These are phyloP conservation scores for Melanchra persicariae DNA, from an alignment of 2,888 invertebrate genomes.

Conservation along the genomic window DNA sequence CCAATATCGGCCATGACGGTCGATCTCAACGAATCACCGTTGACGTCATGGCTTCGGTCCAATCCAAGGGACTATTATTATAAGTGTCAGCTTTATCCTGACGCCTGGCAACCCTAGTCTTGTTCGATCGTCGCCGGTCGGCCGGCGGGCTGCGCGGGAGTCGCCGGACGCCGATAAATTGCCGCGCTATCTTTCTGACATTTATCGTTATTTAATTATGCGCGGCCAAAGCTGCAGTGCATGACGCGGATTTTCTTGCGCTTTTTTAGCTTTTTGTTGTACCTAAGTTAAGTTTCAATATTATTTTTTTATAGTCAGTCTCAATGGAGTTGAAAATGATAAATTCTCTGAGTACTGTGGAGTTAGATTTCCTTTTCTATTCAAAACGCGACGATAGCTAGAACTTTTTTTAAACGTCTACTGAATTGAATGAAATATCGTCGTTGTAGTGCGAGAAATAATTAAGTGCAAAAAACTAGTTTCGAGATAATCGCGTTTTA, in stretches of 20 bases:
- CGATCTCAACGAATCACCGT: too few relatives aligned
- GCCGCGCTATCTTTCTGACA: constrained; percentile 75
- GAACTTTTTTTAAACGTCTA: too few relatives aligned
- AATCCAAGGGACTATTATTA: too few relatives aligned
- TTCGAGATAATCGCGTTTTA: too few relatives aligned
- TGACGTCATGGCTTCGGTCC: too few relatives aligned
- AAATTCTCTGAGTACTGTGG: background rate
- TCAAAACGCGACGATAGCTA: too few relatives aligned
- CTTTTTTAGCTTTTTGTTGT: constrained; percentile 31
- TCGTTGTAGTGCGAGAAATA: too few relatives aligned
- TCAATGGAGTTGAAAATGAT: background rate
- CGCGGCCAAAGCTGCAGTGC: constrained; percentile 63
- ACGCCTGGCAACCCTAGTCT: constrained; percentile 11
- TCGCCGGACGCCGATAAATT: constrained; percentile 72
- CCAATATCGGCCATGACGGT: too few relatives aligned
- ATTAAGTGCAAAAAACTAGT: too few relatives aligned
- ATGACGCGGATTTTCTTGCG: constrained; percentile 46
- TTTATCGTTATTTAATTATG: constrained; percentile 84
- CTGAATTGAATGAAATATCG: too few relatives aligned
- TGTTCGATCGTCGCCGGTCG: constrained; percentile 33
- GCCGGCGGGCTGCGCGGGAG: constrained; percentile 54
- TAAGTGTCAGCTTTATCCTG: background rate
- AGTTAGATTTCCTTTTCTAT: too few relatives aligned
- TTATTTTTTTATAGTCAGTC: background rate
- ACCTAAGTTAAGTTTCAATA: background rate